Base-by-base conservation (phyloP, 2,888 invertebrate genomes). In the Congeria kusceri region DNA sequence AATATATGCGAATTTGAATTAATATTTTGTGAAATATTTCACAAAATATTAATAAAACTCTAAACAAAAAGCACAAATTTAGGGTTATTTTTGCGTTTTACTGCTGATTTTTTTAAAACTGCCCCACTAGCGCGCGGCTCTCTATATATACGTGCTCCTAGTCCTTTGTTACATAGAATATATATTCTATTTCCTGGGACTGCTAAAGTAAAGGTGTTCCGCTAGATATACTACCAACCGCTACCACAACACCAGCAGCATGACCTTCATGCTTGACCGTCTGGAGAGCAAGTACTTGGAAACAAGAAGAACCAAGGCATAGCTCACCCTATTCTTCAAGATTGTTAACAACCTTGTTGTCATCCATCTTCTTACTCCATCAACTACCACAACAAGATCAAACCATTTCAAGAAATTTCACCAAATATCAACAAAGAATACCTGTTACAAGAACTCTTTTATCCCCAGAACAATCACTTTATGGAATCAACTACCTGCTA, bases 241-340 rank as follows among this genome's bases (percentile, higher is more conserved):
- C 13, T 63, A 71, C n/a, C 23, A 57, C 13, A 64, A 71, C 20
- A 62, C 62, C 25, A 70, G 62, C 49, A 70, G 70, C 56, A 62
- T 70, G 18, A 27, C 61, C n/a, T n/a, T 20, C 28, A 64, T 71
- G 57, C 57, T 64, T 2, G 23, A 70, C 18, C 15, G n/a, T n/a
- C n/a, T n/a, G n/a, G n/a, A n/a, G n/a, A n/a, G n/a, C n/a, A n/a
- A n/a, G n/a, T n/a, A n/a, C n/a, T n/a, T n/a, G n/a, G n/a, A n/a
- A n/a, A n/a, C n/a, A n/a, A n/a, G n/a, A n/a, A 39, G 64, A 1
- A 61, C 61, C 23, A 70, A 70, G 18, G 25, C 28, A 9, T 61
- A 70, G 29, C 69, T 69, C 1, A 61, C 49, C 20, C 46, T 69
- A 47, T 27, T 61, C n/a, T 61, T 27, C 28, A 46, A 29, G 62